Base-by-base conservation (phyloP, 2,888 invertebrate genomes). In the Pollenia labialis region DNA sequence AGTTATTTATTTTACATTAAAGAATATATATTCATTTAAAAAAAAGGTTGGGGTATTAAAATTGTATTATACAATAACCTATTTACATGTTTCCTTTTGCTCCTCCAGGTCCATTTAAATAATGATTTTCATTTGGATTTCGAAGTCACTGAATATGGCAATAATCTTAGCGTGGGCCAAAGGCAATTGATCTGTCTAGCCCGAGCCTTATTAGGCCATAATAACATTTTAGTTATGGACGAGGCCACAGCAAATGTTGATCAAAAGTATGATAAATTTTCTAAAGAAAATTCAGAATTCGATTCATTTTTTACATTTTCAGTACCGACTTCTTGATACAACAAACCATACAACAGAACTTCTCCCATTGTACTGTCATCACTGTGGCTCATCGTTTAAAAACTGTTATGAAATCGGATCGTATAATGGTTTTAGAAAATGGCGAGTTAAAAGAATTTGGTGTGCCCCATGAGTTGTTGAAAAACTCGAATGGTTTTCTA, bases 371-470 rank as follows among this genome's bases (percentile, higher is more conserved):
- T 92, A 98, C 98, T 0, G 98, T 98, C 9, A 93, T 98, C 52
- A 98, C 98, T 0, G 97, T 98, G 50, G 98, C 98, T 4, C 98
- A 98, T 93, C 95, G 98, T 56, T 94, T 99, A 44, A 96, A 98
- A 92, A 98, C 98, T 0, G 97, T 98, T 88, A 98, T 98, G 96
- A 98, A 98, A 93, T 97, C 97, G 0, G 97, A 98, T 94, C 95
- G 96, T 85, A 96, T 98, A 18, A 94, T 98, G 91, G 98, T 98
- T 1, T 96, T 98, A 95, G 97, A 97, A 90, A 95, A 95, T 11
- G 98, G 98, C 0, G 93, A 94, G n/a, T 95, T 97, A 82, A 95
- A 95, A 77, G 96, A 97, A 93, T 96, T 95, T 89, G 96, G 96
- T 91, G 95, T 95, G 89, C 97, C 97, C 0, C 94, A 96, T 91